A percentile compares a stretch with the other conserved stretches of the same genome.
phyloP scores from a whole-genome alignment of 1,140 invertebrate species.

The Trichonephila clavipes region DNA sequence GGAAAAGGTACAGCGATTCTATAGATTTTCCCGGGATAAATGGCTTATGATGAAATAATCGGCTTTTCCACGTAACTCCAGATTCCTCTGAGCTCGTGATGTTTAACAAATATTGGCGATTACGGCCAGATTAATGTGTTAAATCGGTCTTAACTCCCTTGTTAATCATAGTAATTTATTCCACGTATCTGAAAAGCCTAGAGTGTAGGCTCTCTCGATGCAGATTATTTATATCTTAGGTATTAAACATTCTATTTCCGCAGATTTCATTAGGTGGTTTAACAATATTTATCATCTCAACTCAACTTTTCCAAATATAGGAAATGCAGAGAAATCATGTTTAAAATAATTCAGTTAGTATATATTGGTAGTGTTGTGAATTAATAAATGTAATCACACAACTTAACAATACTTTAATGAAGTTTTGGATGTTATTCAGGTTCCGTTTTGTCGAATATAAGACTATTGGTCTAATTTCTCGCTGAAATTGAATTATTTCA shows the following conservation, averaged over 20 bases:
- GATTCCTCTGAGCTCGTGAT: background rate
- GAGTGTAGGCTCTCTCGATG: background rate
- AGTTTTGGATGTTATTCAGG: too few species aligned
- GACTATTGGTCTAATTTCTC: too few species aligned
- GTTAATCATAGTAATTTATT: background rate
- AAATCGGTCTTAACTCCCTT: background rate
- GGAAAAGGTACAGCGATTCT: slow-evolving; percentile 7
- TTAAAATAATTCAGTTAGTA: too few species aligned
- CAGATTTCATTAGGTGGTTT: background rate
- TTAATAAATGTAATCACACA: too few species aligned
- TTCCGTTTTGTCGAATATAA: too few species aligned
- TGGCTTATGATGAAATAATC: slow-evolving; percentile 51
- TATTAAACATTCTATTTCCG: background rate
- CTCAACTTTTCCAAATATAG: too few species aligned
- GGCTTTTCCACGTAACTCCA: background rate
- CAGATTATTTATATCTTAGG: background rate
- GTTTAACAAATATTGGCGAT: slow-evolving; percentile 4
- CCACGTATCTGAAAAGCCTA: background rate
- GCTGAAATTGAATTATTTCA: too few species aligned
- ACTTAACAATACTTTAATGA: too few species aligned
- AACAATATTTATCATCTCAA: background rate
- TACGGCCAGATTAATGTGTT: background rate
- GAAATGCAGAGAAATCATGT: too few species aligned
- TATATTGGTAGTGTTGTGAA: too few species aligned
- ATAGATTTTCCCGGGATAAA: slow-evolving; percentile 14